Percentiles rank a stretch among this genome's conserved stretches.
Evolutionary conservation across 2,888 invertebrate genomes (phyloP).

Genomic region (Hirtodrosophila trivittata): DNA sequence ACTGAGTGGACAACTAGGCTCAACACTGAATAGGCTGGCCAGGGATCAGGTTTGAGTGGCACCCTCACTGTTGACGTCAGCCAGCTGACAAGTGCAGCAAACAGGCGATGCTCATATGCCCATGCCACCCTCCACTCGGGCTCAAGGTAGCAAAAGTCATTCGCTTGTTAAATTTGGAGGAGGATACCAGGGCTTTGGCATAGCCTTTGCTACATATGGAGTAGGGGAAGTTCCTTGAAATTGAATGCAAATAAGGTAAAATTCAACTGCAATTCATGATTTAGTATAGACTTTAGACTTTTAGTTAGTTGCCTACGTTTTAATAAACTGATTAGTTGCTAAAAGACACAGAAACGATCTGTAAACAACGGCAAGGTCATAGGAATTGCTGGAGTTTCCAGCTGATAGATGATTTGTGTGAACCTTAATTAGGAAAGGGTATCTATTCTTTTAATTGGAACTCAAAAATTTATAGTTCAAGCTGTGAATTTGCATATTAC

Average conservation of each 20-base stretch:
- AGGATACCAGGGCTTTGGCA: background rate
- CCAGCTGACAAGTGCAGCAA: conserved; percentile 30
- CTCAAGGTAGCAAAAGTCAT: conserved; percentile 30
- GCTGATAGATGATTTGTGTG: too few relatives aligned
- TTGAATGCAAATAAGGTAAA: too few relatives aligned
- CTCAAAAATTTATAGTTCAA: conserved; percentile 22
- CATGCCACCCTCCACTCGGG: background rate
- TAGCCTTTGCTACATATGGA: too few relatives aligned
- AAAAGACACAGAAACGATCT: too few relatives aligned
- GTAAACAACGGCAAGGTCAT: too few relatives aligned
- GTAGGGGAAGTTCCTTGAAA: too few relatives aligned
- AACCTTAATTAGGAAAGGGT: conserved; percentile 4
- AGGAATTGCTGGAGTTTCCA: too few relatives aligned
- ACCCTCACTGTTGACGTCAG: conserved; percentile 28
- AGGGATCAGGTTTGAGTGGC: conserved; percentile 15
- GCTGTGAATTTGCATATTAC: conserved; percentile 67
- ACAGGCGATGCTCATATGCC: background rate
- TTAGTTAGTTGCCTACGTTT: too few relatives aligned
- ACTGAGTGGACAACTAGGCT: conserved; percentile 35
- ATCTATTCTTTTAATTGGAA: conserved; percentile 14
- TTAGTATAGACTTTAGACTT: too few relatives aligned
- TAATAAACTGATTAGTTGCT: too few relatives aligned
- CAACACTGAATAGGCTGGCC: conserved; percentile 60
- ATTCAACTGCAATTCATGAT: too few relatives aligned
- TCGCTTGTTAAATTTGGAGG: conserved; percentile 7